Base-by-base conservation (phyloP, 2,888 invertebrate species). In the Tortrix viridana region DNA sequence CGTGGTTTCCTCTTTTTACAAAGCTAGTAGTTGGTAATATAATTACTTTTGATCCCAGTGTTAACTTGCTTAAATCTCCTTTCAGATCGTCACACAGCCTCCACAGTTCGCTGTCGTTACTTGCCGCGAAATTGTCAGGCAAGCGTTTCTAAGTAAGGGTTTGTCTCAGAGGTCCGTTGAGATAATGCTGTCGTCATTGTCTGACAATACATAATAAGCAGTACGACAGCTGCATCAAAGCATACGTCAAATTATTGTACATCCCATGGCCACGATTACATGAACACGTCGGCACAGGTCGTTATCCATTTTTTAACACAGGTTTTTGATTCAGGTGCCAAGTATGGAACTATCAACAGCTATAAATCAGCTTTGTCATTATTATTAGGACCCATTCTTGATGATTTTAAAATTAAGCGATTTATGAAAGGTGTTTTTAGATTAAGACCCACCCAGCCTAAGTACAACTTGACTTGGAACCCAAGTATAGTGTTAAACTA, bases 1-100 rank as follows among this genome's bases (percentile, higher is more conserved):
- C 46, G 6, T 46, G 46, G 46, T 46, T 46, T 20, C 46, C 46
- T 20, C 20, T 18, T 77, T 74, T 53, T 22, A 47, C 20, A 60
- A 57, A 41, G 5, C 66, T 19, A 16, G 32, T 2, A 23, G 22
- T 12, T 65, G 65, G 6, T 47, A 61, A 7, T 20, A 23, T 1
- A 52, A 71, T 19, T 50, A 43, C n/a, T n/a, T 65, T 68, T 32
- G n/a, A 48, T 3, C 66, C 48, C 23, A 22, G 32, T 62, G 6
- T 52, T 32, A n/a, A 49, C 5, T 26, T 64, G 22, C 49, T 57
- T 19, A 57, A n/a, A 19, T 65, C 60, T 57, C 57, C 60, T 60
- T 65, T 65, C 57, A 60, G 60, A 38, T 23, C 41, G 7, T 12
- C 18, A 0, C 60, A 65, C 65, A 61, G 44, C 22, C 26, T 65